Percentiles rank a stretch among this genome's conserved stretches.
Conservation (phyloP, 2,888 invertebrate genomes). For the Tanytarsus gracilentus region DNA sequence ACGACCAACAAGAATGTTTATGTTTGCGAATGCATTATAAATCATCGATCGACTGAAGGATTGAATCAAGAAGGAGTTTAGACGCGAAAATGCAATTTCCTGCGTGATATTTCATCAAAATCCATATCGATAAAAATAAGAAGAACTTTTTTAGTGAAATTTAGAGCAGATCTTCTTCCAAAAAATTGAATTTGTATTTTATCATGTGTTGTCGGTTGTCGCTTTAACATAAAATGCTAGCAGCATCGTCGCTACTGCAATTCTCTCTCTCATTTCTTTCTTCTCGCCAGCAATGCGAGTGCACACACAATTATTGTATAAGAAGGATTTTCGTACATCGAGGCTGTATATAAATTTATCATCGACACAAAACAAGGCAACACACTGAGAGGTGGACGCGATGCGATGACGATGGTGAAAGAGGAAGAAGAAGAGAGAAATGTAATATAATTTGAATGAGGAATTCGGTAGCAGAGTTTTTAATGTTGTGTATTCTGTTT, state of each 20-base stretch:
- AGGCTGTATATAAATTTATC: slow-evolving; percentile 27
- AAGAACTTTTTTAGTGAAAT: too few relatives aligned
- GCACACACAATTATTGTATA: neutral
- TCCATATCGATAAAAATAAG: neutral
- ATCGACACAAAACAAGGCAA: slow-evolving; percentile 25
- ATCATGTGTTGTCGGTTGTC: slow-evolving; percentile 30
- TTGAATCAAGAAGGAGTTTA: too few relatives aligned
- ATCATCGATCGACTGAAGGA: slow-evolving; percentile 3
- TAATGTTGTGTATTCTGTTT: slow-evolving; percentile 29
- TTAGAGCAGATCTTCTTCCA: too few relatives aligned
- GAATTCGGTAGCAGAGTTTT: slow-evolving; percentile 29
- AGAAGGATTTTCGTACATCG: slow-evolving; percentile 15
- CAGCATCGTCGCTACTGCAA: slow-evolving; percentile 12
- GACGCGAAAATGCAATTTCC: too few relatives aligned
- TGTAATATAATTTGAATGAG: slow-evolving; percentile 29
- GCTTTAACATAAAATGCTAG: slow-evolving; percentile 23
- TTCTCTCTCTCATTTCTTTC: neutral
- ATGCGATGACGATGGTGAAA: neutral
- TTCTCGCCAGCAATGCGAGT: neutral
- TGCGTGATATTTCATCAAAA: neutral
- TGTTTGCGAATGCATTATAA: neutral
- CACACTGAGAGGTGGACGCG: neutral
- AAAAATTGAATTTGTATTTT: slow-evolving; percentile 19
- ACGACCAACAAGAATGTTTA: neutral
- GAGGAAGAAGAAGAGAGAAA: slow-evolving; percentile 21